These are phyloP conservation scores for Drosophila leonis DNA, from an alignment of 2,888 invertebrate species.

Conservation along the genomic window DNA sequence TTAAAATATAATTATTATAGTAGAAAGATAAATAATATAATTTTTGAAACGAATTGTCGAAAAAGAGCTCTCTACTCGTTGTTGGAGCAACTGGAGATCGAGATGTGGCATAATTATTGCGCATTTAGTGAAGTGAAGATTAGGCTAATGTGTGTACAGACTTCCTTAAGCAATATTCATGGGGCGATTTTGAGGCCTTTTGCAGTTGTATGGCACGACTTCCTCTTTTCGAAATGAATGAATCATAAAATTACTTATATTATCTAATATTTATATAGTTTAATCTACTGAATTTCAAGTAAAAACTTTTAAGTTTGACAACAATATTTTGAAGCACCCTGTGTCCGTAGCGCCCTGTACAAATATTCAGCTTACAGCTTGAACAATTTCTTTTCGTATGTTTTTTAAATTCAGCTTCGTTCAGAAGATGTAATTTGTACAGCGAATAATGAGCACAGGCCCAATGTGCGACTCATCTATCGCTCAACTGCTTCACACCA, in stretches of 20 bases:
- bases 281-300: no score
- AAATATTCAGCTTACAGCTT: neutral
- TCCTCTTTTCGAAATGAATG: neutral
- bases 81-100: constrained; percentile 38
- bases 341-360: no score
- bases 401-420: neutral
- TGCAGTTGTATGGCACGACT: constrained; percentile 38
- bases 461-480: constrained; percentile 1
- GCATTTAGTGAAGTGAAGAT: constrained; percentile 39
- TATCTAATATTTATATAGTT: no score
- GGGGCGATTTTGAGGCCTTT: constrained; percentile 49
- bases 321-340: no score
- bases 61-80: constrained; percentile 5
- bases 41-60: neutral
- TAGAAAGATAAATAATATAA: neutral
- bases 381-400: neutral
- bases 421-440: neutral
- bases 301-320: no score
- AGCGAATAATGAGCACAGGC: no score
- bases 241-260: no score
- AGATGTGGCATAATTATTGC: constrained; percentile 66
- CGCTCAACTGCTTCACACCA: constrained; percentile 9
- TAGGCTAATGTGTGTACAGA: neutral
- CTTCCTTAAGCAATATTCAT: constrained; percentile 55
- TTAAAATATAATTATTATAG: no score